A percentile compares a stretch with the other conserved stretches of the same genome.
These are phyloP conservation scores for Poeciliopsis retropinna DNA, from an alignment of 2,113 vertebrate species.

Conservation along the genomic window DNA sequence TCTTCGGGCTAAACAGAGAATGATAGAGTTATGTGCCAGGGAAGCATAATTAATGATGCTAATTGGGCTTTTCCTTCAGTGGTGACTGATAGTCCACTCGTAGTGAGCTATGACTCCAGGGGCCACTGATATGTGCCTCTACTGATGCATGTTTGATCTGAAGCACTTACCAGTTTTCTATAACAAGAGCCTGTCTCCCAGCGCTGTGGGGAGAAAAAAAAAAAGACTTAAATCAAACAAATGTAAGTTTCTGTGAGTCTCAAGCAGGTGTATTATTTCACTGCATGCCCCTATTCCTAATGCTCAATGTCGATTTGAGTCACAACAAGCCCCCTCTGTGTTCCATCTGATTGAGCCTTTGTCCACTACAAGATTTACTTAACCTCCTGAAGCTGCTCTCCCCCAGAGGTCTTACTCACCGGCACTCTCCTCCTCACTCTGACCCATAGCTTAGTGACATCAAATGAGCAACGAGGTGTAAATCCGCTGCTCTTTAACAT, in stretches of 20 bases:
- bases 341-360: slow-evolving; percentile 46
- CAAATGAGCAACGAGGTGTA: slow-evolving; percentile 57
- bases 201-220: slow-evolving; percentile 7
- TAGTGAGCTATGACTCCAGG: slow-evolving; percentile 56
- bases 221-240: slow-evolving; percentile 1
- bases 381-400: slow-evolving; percentile 55
- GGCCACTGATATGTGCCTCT: slow-evolving; percentile 51
- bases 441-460: slow-evolving; percentile 54
- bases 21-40: slow-evolving; percentile 71
- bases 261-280: slow-evolving; percentile 14
- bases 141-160: slow-evolving; percentile 68
- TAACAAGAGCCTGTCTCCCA: slow-evolving; percentile 24
- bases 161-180: slow-evolving; percentile 46
- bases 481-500: slow-evolving; percentile 57
- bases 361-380: slow-evolving; percentile 51
- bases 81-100: slow-evolving; percentile 70
- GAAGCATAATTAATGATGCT: slow-evolving; percentile 78
- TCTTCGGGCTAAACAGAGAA: slow-evolving; percentile 70
- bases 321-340: slow-evolving; percentile 24
- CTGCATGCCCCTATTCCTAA: slow-evolving; percentile 8
- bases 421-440: slow-evolving; percentile 44
- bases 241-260: neutral
- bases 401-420: slow-evolving; percentile 50
- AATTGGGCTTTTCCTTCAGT: slow-evolving; percentile 72
- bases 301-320: slow-evolving; percentile 20